These are phyloP conservation scores for Carterocephalus palaemon DNA, from an alignment of 2,888 invertebrate species.

Conservation along the genomic window DNA sequence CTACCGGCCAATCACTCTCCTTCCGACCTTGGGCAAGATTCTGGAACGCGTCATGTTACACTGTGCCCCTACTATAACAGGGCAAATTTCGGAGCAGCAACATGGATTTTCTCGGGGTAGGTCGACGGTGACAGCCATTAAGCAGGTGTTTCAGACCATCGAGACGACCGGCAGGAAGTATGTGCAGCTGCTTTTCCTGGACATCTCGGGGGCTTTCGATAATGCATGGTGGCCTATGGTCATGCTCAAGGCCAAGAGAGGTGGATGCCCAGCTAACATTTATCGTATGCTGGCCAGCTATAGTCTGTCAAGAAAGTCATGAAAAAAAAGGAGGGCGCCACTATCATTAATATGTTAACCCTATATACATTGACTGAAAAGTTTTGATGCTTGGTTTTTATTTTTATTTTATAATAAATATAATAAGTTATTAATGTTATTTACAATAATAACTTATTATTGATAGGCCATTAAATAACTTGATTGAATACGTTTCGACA, in stretches of 20 bases:
- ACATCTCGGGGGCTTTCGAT: constrained; percentile 41
- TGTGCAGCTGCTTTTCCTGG: constrained; percentile 33
- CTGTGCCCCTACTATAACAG: constrained; percentile 27
- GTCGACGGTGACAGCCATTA: constrained; percentile 35
- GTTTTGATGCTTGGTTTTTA: too few relatives aligned
- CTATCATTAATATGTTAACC: too few relatives aligned
- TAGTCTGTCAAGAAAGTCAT: too few relatives aligned
- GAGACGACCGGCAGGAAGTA: constrained; percentile 21
- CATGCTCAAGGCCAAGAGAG: constrained; percentile 25
- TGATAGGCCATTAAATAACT: too few relatives aligned
- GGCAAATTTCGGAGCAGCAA: constrained; percentile 26
- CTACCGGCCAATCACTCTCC: constrained; percentile 39
- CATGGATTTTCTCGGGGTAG: constrained; percentile 23
- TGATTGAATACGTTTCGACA: too few relatives aligned
- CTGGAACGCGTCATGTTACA: constrained; percentile 34
- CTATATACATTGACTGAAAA: too few relatives aligned
- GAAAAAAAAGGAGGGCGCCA: too few relatives aligned
- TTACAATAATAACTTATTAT: too few relatives aligned
- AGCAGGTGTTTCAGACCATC: background rate
- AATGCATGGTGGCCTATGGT: constrained; percentile 38
- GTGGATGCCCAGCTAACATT: constrained; percentile 30
- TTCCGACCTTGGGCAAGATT: constrained; percentile 38
- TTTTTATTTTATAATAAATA: too few relatives aligned
- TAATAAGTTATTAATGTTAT: too few relatives aligned
- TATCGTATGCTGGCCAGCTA: constrained; percentile 32